Conservation (phyloP, 2,797 vertebrate genomes). For the Meriones psammophilus region DNA sequence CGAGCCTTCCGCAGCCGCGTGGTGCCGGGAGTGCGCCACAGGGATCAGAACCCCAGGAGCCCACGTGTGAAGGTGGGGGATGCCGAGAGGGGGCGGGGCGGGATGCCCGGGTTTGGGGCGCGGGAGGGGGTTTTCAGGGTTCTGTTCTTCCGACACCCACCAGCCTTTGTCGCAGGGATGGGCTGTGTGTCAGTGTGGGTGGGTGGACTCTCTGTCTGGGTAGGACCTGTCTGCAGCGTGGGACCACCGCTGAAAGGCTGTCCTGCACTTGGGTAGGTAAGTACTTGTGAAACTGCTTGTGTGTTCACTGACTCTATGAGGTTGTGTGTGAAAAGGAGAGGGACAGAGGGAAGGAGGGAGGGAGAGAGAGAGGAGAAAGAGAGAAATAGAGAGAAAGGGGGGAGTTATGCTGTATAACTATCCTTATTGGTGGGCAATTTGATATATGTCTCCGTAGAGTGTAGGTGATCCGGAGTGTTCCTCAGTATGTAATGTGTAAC, state of each 20-base stretch:
- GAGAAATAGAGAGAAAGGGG: no score
- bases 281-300: conserved; percentile 67
- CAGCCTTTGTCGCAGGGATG: conserved; percentile 16
- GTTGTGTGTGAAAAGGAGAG: not conserved
- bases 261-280: conserved; percentile 23
- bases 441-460: not conserved
- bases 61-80: not conserved
- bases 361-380: not conserved
- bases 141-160: not conserved
- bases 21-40: not conserved
- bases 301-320: not conserved
- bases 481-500: not conserved
- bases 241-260: not conserved
- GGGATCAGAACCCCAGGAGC: not conserved
- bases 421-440: not conserved
- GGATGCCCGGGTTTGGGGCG: accelerated
- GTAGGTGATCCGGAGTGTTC: not conserved
- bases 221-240: not conserved
- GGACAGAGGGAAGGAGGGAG: not conserved
- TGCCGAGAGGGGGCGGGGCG: conserved; percentile 7
- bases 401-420: not conserved
- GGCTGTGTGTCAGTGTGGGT: not conserved
- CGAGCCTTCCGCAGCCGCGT: conserved; percentile 44
- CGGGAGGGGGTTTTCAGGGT: not conserved
- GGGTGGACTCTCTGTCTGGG: conserved; percentile 24